A percentile compares a stretch with the other conserved stretches of the same genome.
phyloP scores from a whole-genome alignment of 2,113 vertebrate species.

The Collichthys lucidus region DNA sequence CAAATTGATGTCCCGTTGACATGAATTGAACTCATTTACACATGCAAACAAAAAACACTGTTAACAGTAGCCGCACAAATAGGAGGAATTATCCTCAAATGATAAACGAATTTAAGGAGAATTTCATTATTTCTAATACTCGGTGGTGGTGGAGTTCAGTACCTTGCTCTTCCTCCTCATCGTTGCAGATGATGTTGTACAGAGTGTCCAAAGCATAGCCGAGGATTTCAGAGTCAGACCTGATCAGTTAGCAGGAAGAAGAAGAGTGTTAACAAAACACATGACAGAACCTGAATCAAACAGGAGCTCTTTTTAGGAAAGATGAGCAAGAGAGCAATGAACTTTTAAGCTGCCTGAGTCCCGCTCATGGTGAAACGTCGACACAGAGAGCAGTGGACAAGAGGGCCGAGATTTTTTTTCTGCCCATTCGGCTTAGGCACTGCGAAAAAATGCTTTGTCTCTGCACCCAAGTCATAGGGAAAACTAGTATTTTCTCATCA shows the following conservation, averaged over 20 bases:
- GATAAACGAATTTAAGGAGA: not conserved
- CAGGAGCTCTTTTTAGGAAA: too few relatives aligned
- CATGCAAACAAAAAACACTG: constrained; percentile 47
- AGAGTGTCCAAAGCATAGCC: constrained; percentile 98
- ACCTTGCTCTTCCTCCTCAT: constrained; percentile 97
- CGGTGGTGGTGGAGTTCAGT: constrained; percentile 24
- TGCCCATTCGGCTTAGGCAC: too few relatives aligned
- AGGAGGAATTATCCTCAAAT: constrained; percentile 9
- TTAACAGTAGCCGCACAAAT: constrained; percentile 10
- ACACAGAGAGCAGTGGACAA: too few relatives aligned
- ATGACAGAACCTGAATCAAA: not conserved
- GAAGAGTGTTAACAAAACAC: not conserved
- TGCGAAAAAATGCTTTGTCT: too few relatives aligned
- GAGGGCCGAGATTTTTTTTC: too few relatives aligned
- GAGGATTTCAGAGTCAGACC: constrained; percentile 98
- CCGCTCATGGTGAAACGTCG: too few relatives aligned
- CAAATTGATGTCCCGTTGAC: constrained; percentile 34
- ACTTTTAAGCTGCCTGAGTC: too few relatives aligned
- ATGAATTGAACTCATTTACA: constrained; percentile 26
- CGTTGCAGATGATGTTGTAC: constrained; percentile 96
- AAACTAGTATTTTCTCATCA: too few relatives aligned
- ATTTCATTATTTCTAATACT: not conserved
- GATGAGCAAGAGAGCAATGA: too few relatives aligned
- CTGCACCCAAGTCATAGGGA: too few relatives aligned
- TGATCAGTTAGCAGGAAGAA: constrained; percentile 46